Evolutionary conservation across 1,140 invertebrate species (phyloP).

Genomic region (Epicauta chinensis): DNA sequence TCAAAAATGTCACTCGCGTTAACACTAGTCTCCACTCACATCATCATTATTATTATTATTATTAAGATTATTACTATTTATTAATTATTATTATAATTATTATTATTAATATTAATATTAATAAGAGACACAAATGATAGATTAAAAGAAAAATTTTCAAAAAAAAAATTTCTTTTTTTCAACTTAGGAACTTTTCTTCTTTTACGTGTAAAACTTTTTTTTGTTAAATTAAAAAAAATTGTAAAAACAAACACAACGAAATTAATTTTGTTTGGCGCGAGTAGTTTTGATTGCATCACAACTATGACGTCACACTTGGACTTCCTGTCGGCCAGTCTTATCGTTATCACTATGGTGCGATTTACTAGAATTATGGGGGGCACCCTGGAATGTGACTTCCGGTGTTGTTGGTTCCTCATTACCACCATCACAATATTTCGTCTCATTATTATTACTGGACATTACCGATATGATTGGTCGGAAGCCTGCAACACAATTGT

Average conservation of each 20-base stretch:
- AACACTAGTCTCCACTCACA: constrained; percentile 2
- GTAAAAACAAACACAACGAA: not conserved
- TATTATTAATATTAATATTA: too few relatives aligned
- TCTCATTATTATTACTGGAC: constrained; percentile 15
- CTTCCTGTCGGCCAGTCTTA: constrained; percentile 42
- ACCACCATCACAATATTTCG: constrained; percentile 3
- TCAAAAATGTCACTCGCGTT: constrained; percentile 13
- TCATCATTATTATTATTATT: too few relatives aligned
- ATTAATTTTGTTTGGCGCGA: constrained; percentile 26
- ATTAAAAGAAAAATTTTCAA: too few relatives aligned
- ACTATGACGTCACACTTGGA: constrained; percentile 57
- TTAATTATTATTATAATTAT: too few relatives aligned
- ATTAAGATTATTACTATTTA: too few relatives aligned
- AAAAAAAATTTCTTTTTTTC: constrained; percentile 3
- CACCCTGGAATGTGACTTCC: constrained; percentile 22
- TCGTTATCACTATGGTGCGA: constrained; percentile 23
- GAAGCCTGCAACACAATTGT: constrained; percentile 49
- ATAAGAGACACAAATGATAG: too few relatives aligned
- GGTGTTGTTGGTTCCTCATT: constrained; percentile 5
- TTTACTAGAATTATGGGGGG: constrained; percentile 10
- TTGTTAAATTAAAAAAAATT: not conserved
- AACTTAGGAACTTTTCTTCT: constrained; percentile 41
- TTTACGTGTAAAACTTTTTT: constrained; percentile 12
- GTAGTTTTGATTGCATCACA: constrained; percentile 39
- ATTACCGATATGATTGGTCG: constrained; percentile 52